A percentile compares a stretch with the other conserved stretches of the same genome.
These are phyloP conservation scores for Tichodroma muraria DNA, from an alignment of 2,113 vertebrate genomes.

Conservation along the genomic window DNA sequence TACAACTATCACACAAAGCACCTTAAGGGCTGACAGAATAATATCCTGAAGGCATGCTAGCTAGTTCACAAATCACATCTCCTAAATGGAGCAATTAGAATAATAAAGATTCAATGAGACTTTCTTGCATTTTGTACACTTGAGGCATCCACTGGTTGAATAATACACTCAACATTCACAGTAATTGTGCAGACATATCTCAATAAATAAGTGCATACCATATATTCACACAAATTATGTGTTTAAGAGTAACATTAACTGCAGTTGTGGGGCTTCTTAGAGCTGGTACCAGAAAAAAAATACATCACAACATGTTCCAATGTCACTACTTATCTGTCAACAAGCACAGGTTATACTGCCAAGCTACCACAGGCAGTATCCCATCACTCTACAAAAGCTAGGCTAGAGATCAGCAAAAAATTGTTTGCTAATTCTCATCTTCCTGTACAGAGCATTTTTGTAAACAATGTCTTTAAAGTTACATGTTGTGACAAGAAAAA, in stretches of 20 bases:
- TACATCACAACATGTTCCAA: neutral
- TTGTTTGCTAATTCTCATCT: neutral
- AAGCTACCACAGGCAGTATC: neutral
- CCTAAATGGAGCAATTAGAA: slow-evolving; percentile 5
- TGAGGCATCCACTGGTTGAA: neutral
- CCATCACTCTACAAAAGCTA: neutral
- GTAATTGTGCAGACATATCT: neutral
- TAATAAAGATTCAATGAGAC: neutral
- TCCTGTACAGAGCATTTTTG: neutral
- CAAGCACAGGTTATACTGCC: neutral
- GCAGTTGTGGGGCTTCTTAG: neutral
- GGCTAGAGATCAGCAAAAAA: neutral
- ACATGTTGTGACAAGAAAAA: neutral
- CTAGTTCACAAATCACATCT: neutral
- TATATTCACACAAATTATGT: neutral
- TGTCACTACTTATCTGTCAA: neutral
- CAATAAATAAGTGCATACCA: neutral
- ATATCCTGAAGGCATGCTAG: neutral
- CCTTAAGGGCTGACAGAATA: neutral
- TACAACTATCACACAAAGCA: neutral
- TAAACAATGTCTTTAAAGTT: neutral
- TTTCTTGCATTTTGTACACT: neutral
- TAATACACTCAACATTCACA: neutral
- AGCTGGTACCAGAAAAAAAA: neutral
- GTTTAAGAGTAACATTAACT: neutral